These are phyloP conservation scores for Amblyopsis rosae DNA, from an alignment of 2,113 vertebrate genomes.

Conservation along the genomic window DNA sequence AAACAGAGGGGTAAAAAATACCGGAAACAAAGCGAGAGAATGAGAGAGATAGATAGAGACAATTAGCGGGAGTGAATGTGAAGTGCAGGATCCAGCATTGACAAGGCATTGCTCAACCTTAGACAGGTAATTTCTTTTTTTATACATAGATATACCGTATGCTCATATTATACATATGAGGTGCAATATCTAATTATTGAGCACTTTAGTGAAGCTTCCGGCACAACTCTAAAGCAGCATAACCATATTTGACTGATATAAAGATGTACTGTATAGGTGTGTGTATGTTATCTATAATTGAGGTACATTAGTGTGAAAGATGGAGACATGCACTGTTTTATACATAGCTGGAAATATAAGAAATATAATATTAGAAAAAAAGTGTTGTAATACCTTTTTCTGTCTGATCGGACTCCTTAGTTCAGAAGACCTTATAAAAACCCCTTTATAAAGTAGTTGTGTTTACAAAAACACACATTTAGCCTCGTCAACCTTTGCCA, in stretches of 20 bases:
- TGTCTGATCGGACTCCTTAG: too few relatives aligned
- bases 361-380: too few relatives aligned
- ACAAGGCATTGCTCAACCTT: slow-evolving; percentile 43
- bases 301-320: too few relatives aligned
- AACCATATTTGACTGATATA: slow-evolving; percentile 23
- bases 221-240: slow-evolving; percentile 10
- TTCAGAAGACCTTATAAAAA: too few relatives aligned
- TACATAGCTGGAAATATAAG: too few relatives aligned
- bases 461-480: too few relatives aligned
- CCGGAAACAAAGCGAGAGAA: too few relatives aligned
- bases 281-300: background rate
- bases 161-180: slow-evolving; percentile 17
- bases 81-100: slow-evolving; percentile 1
- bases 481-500: too few relatives aligned
- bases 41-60: slow-evolving; percentile 16
- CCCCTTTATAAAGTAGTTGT: too few relatives aligned
- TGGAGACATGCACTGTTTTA: background rate
- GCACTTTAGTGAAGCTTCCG: slow-evolving; percentile 28
- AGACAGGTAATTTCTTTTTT: background rate
- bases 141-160: slow-evolving; percentile 1
- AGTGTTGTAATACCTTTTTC: too few relatives aligned
- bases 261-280: background rate
- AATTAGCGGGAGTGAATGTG: slow-evolving; percentile 2
- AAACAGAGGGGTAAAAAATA: too few relatives aligned
- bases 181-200: slow-evolving; percentile 34